Percentiles rank a stretch among this genome's conserved stretches.
Evolutionary conservation across 2,888 invertebrate genomes (phyloP).

Genomic region (Noctuana brunneofusca): DNA sequence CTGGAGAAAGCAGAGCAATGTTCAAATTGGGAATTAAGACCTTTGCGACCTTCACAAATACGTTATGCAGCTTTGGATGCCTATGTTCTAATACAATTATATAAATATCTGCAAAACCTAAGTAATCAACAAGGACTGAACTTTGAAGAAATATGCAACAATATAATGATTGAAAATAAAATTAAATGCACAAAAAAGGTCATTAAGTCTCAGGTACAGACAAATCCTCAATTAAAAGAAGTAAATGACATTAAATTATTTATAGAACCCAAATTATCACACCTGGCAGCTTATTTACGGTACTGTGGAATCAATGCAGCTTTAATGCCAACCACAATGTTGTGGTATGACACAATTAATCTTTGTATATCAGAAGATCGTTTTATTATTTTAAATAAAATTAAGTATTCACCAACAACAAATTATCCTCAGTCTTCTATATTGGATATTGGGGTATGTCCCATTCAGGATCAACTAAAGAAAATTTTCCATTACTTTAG

Average conservation of each 20-base stretch:
- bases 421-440: conserved; percentile 78
- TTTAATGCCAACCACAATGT: conserved; percentile 83
- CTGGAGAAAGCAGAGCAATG: conserved; percentile 95
- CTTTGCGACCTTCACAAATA: conserved; percentile 89
- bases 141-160: conserved; percentile 85
- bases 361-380: conserved; percentile 68
- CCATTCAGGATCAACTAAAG: conserved; percentile 84
- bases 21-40: conserved; percentile 95
- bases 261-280: conserved; percentile 59
- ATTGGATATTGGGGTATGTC: conserved; percentile 81
- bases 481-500: conserved; percentile 87
- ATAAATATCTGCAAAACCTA: conserved; percentile 83
- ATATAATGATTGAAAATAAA: conserved; percentile 81
- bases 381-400: conserved; percentile 58
- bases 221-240: conserved; percentile 45
- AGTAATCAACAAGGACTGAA: conserved; percentile 77
- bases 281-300: conserved; percentile 64
- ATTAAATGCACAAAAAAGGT: conserved; percentile 70
- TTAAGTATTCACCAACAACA: conserved; percentile 79
- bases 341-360: conserved; percentile 72
- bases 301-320: conserved; percentile 83
- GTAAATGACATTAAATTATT: conserved; percentile 61
- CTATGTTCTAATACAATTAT: conserved; percentile 91
- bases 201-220: conserved; percentile 52
- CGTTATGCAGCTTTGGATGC: conserved; percentile 95